Conservation (phyloP, 2,888 invertebrate species). For the Synergus japonicus region DNA sequence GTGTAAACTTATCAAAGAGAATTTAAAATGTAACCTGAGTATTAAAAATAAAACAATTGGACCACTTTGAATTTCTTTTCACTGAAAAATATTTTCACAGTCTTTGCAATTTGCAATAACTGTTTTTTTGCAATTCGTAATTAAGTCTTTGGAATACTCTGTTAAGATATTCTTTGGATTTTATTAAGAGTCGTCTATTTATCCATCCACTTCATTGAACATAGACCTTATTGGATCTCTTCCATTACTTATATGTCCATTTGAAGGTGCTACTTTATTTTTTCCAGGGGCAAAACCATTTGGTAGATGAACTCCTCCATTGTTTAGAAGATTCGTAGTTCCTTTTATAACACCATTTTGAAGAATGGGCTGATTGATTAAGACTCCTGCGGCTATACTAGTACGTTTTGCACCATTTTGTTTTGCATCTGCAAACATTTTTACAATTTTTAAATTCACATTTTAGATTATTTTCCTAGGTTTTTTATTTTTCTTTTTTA, state of each 20-base stretch:
- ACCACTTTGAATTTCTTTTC: not conserved
- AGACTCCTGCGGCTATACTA: conserved; percentile 30
- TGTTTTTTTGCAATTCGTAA: not conserved
- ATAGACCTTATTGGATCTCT: conserved; percentile 71
- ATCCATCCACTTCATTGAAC: conserved; percentile 77
- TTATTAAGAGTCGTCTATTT: conserved; percentile 70
- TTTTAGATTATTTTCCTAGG: not conserved
- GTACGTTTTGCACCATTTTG: conserved; percentile 41
- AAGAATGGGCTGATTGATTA: conserved; percentile 14
- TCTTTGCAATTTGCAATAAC: not conserved
- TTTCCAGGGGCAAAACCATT: conserved; percentile 64
- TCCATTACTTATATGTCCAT: conserved; percentile 56
- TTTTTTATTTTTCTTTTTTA: too few relatives aligned
- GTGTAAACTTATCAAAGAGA: not conserved
- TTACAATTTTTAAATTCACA: not conserved
- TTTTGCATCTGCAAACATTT: conserved; percentile 12
- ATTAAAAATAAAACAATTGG: conserved; percentile 43
- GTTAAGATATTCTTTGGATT: not conserved
- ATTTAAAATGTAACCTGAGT: not conserved
- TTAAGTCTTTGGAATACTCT: not conserved
- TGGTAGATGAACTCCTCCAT: conserved; percentile 67
- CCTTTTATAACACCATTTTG: conserved; percentile 60
- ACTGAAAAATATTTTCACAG: not conserved
- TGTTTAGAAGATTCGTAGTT: conserved; percentile 65
- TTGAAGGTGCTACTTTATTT: conserved; percentile 67